A percentile compares a stretch with the other conserved stretches of the same genome.
phyloP scores from a whole-genome alignment of 2,113 vertebrate genomes.

The Hippotragus niger region DNA sequence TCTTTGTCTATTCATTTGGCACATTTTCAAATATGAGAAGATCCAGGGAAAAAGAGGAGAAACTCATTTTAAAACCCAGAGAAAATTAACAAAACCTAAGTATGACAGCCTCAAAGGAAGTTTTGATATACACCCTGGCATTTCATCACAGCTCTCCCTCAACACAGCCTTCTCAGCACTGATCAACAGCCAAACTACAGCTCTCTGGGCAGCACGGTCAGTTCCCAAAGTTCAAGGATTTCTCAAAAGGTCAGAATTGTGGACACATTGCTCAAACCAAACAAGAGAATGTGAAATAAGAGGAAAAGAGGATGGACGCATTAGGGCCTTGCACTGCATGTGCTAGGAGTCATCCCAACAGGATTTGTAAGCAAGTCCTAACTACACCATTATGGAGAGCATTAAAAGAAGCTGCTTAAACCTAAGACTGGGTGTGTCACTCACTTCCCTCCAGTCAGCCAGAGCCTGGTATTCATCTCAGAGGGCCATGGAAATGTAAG shows the following conservation, averaged over 20 bases:
- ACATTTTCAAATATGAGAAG: background rate
- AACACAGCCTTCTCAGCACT: background rate
- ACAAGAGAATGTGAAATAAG: background rate
- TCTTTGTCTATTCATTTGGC: background rate
- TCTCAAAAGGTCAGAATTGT: constrained; percentile 41
- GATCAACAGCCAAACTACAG: background rate
- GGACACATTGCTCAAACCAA: constrained; percentile 35
- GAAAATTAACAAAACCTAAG: background rate
- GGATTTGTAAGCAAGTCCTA: background rate
- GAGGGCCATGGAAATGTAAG: background rate
- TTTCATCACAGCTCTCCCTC: background rate
- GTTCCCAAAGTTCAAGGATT: constrained; percentile 17
- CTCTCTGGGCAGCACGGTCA: background rate
- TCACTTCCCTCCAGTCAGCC: background rate
- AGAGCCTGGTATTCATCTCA: background rate
- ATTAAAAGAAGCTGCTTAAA: background rate
- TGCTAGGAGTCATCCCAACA: background rate
- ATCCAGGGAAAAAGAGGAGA: background rate
- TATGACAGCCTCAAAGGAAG: background rate
- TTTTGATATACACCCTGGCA: rapidly evolving
- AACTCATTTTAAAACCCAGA: background rate
- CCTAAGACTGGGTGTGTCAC: background rate
- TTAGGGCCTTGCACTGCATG: background rate
- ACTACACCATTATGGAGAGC: background rate
- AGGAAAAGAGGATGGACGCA: background rate